phyloP scores from a whole-genome alignment of 2,113 vertebrate genomes.

The Prinia subflava region DNA sequence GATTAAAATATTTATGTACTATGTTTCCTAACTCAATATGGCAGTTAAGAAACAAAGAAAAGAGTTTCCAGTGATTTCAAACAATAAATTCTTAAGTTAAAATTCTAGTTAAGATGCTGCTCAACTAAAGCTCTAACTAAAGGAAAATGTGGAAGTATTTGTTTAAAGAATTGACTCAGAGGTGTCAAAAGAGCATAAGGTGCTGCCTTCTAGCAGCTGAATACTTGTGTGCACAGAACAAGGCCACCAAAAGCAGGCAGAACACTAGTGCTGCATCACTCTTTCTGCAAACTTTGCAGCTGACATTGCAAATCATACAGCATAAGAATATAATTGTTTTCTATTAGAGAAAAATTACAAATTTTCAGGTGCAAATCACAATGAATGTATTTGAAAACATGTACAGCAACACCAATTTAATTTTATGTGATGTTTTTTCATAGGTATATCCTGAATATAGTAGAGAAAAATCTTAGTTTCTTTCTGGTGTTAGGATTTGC shows the following conservation, averaged over 20 bases:
- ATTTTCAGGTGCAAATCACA: not conserved
- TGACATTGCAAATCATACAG: not conserved
- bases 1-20: not conserved
- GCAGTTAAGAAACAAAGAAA: not conserved
- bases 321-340: fast-evolving
- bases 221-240: not conserved
- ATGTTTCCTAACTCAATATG: not conserved
- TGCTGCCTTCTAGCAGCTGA: not conserved
- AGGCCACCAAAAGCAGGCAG: not conserved
- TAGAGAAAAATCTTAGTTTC: not conserved
- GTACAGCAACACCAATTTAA: not conserved
- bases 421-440: not conserved
- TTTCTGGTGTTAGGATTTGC: not conserved
- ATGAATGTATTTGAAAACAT: not conserved
- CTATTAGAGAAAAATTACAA: not conserved
- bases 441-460: not conserved
- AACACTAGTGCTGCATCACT: not conserved
- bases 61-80: not conserved
- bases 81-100: not conserved
- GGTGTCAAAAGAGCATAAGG: not conserved
- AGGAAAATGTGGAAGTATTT: not conserved
- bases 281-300: not conserved
- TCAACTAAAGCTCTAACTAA: not conserved
- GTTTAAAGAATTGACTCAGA: not conserved
- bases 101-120: not conserved